Base-by-base conservation (phyloP, 2,113 vertebrate species). In the Ondatra zibethicus region DNA sequence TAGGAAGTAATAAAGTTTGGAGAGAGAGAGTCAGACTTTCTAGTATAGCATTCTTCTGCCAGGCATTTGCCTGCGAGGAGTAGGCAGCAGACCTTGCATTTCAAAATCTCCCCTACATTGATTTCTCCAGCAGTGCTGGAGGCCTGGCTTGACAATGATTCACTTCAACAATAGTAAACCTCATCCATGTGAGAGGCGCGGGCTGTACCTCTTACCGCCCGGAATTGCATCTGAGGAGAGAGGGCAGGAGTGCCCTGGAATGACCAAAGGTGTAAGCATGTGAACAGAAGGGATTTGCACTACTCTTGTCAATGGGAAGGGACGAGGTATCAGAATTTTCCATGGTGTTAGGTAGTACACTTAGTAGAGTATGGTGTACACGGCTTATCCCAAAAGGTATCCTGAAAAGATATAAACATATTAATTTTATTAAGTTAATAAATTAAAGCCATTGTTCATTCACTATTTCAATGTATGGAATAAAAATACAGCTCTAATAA, bases 1-100 rank as follows among this genome's bases (percentile, higher is more conserved):
- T 27, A 93, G 29, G 66, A 55, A 19, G 66, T 90, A 93, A 94
- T 70, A 68, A 91, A 80, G 31, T 89, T 10, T 27, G 66, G 27
- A 80, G 76, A 31, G 76, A 31, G 50, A 78, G 86, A 65, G 33
- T 61, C 33, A 68, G 63, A 81, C 31, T 52, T 52, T n/a, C 36
- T 52, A 81, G n/a, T 1, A 39, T 33, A 33, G 11, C 33, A 5
- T 61, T 52, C 25, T 88, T 84, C 45, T n/a, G n/a, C n/a, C 9
- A 68, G 36, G 36, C 50, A n/a, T 1, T 29, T 1, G 31, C 75
- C 33, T 77, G 25, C 8, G 21, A 80, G 55, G 70, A 55, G 21
- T 3, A 2, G 65, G 91, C n/a, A 89, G 16, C 11, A 11, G 0
- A 6, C 10, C 4, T 39, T 42, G 61, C 12, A 55, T 33, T 11